A percentile compares a stretch with the other conserved stretches of the same genome.
These are phyloP conservation scores for Hemistola chrysoprasaria DNA, from an alignment of 2,888 invertebrate species.

Conservation along the genomic window DNA sequence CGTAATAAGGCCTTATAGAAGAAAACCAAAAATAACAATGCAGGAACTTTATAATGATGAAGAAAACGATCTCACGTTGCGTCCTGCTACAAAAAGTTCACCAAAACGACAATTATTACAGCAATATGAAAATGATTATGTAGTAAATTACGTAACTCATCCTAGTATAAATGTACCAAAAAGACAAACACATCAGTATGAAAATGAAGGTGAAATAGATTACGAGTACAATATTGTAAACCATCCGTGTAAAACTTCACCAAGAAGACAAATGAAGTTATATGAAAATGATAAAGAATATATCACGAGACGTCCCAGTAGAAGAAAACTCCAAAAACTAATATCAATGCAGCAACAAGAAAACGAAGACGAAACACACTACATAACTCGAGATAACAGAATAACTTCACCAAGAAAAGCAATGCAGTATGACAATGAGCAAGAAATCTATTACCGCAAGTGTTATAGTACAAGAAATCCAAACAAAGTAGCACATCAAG, in stretches of 20 bases:
- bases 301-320: too few relatives aligned
- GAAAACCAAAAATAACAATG: not conserved
- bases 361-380: constrained; percentile 4
- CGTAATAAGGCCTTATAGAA: constrained; percentile 2
- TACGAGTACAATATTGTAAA: too few relatives aligned
- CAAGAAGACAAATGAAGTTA: not conserved
- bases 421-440: constrained; percentile 1
- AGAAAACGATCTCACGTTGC: not conserved
- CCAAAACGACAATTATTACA: too few relatives aligned
- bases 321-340: too few relatives aligned
- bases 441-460: not conserved
- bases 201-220: too few relatives aligned
- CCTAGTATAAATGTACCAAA: too few relatives aligned
- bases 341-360: constrained; percentile 21
- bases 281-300: constrained; percentile 17
- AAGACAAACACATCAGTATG: too few relatives aligned
- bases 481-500: constrained; percentile 31
- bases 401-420: not conserved
- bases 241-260: too few relatives aligned
- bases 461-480: constrained; percentile 18
- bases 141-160: too few relatives aligned
- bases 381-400: not conserved
- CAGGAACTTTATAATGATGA: constrained; percentile 1
- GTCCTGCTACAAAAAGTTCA: too few relatives aligned
- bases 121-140: too few relatives aligned